phyloP scores from a whole-genome alignment of 2,797 vertebrate species.

The Merluccius polli region DNA sequence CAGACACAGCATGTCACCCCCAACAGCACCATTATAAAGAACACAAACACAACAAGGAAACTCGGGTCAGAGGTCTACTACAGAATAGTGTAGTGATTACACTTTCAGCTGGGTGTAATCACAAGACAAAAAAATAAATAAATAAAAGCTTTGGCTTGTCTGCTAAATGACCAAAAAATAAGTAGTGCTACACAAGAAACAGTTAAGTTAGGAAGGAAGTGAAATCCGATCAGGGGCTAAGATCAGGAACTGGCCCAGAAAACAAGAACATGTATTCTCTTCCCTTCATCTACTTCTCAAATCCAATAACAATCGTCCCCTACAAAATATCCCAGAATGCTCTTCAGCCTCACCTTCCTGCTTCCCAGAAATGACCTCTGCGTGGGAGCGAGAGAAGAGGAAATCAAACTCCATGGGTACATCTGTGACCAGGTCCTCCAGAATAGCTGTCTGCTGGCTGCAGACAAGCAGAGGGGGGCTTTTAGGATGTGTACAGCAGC shows the following conservation, averaged over 20 bases:
- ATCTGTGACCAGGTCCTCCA: slow-evolving; percentile 89
- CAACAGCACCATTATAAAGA: not conserved
- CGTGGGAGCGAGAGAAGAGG: slow-evolving; percentile 90
- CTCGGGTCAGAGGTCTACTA: not conserved
- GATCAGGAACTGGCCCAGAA: not conserved
- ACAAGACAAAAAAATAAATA: too few species aligned
- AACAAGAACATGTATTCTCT: not conserved
- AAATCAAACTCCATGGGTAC: slow-evolving; percentile 91
- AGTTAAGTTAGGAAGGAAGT: not conserved
- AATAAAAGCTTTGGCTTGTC: too few species aligned
- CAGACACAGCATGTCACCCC: not conserved
- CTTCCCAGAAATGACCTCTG: slow-evolving; percentile 96
- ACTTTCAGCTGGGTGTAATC: too few species aligned
- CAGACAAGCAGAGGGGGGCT: not conserved
- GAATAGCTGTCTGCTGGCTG: slow-evolving; percentile 89
- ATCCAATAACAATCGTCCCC: not conserved
- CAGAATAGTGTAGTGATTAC: too few species aligned
- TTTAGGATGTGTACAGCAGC: too few species aligned
- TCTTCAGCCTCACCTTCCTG: slow-evolving; percentile 82
- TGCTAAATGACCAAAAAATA: too few species aligned
- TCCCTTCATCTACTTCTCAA: not conserved
- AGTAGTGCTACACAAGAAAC: not conserved
- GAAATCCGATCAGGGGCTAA: not conserved
- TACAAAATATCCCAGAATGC: not conserved
- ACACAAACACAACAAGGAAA: not conserved